Percentiles rank a stretch among this genome's conserved stretches.
Evolutionary conservation across 2,113 vertebrate genomes (phyloP).

Genomic region (Equus quagga): DNA sequence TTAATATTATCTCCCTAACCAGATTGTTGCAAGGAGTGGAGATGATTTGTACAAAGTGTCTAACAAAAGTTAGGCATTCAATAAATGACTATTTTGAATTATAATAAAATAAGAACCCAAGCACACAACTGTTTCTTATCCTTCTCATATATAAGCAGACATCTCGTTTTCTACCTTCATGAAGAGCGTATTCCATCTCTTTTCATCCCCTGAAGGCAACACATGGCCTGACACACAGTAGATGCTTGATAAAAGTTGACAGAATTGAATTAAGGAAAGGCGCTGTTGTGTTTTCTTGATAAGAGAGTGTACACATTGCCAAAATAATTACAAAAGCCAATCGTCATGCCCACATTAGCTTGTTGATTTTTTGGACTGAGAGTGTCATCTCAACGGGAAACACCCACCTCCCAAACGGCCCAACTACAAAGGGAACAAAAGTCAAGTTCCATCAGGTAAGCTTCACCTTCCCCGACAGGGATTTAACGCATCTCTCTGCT

Average conservation of each 20-base stretch:
- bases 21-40: neutral
- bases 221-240: neutral
- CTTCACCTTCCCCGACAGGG: neutral
- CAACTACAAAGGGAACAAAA: neutral
- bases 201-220: neutral
- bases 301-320: neutral
- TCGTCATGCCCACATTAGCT: neutral
- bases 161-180: neutral
- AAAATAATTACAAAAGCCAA: constrained; percentile 19
- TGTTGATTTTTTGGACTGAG: neutral
- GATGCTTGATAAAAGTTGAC: constrained; percentile 37
- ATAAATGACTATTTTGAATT: neutral
- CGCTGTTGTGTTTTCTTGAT: neutral
- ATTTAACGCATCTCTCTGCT: neutral
- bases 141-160: neutral
- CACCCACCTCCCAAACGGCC: neutral
- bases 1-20: neutral
- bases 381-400: neutral
- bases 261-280: neutral
- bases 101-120: neutral
- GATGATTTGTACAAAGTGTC: neutral
- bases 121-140: neutral
- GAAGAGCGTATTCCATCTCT: neutral
- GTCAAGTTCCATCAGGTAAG: neutral
- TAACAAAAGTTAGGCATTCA: neutral